phyloP scores from a whole-genome alignment of 2,888 invertebrate species.

The Stenchaetothrips biformis region DNA sequence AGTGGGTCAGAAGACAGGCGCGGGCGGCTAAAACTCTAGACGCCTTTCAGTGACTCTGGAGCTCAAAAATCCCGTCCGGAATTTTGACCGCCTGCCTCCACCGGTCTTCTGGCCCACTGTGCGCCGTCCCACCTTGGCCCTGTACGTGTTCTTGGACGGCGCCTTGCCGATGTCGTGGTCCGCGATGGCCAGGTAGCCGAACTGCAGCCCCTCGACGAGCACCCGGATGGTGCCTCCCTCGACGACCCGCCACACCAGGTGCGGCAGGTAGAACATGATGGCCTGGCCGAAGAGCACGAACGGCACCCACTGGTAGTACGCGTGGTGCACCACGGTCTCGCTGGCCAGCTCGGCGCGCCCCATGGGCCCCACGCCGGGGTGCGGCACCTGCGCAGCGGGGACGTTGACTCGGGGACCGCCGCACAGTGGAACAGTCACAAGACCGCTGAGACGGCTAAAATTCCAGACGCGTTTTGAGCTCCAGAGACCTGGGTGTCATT shows the following conservation, averaged over 20 bases:
- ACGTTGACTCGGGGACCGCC: neutral
- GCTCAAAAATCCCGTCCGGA: too few species aligned
- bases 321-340: constrained; percentile 43
- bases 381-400: constrained; percentile 37
- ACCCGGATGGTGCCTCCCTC: constrained; percentile 44
- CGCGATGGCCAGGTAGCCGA: neutral
- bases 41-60: too few species aligned
- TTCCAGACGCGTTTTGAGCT: too few species aligned
- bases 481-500: neutral
- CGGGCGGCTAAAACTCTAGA: too few species aligned
- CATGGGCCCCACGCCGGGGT: constrained; percentile 42
- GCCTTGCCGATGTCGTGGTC: neutral
- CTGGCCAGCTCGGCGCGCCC: constrained; percentile 36
- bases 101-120: too few species aligned
- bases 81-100: too few species aligned
- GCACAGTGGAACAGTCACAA: too few species aligned
- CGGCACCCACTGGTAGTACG: constrained; percentile 49
- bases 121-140: neutral
- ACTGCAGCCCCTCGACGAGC: constrained; percentile 29
- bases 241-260: constrained; percentile 45
- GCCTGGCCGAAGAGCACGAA: constrained; percentile 47
- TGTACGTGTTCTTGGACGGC: neutral
- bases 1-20: too few species aligned
- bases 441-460: too few species aligned
- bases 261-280: constrained; percentile 44